A percentile compares a stretch with the other conserved stretches of the same genome.
Conservation (phyloP, 1,140 invertebrate species). For the Adoxophyes honmai region DNA sequence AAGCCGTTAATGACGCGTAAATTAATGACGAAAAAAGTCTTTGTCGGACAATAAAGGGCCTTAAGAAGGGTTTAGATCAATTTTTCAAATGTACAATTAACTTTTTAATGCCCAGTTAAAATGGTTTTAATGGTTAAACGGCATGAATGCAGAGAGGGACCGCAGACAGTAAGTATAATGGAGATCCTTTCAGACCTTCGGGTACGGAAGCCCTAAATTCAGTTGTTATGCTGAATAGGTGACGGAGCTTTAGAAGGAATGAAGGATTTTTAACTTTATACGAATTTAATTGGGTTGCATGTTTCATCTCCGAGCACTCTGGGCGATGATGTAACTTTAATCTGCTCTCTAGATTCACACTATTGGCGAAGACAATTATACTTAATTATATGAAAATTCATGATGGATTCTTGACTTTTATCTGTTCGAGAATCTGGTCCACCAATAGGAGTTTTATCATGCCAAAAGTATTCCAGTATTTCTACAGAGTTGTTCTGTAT, state of each 20-base stretch:
- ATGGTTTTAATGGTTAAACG: conserved; percentile 13
- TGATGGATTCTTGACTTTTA: too few species aligned
- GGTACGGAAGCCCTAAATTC: conserved; percentile 9
- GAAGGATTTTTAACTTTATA: background rate
- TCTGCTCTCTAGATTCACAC: too few species aligned
- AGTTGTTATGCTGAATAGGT: conserved; percentile 9
- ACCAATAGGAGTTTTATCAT: too few species aligned
- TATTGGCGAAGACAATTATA: too few species aligned
- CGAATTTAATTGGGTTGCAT: too few species aligned
- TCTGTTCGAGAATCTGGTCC: too few species aligned
- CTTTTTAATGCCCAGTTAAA: conserved; percentile 5
- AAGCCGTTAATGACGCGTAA: too few species aligned
- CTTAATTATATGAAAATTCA: too few species aligned
- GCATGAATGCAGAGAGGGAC: background rate
- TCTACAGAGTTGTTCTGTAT: too few species aligned
- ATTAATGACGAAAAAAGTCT: background rate
- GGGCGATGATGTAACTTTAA: too few species aligned
- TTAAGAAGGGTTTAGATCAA: background rate
- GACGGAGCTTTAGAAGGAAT: background rate
- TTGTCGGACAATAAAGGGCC: background rate
- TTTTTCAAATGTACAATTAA: conserved; percentile 1
- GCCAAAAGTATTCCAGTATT: too few species aligned
- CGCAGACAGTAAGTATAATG: background rate
- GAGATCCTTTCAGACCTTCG: conserved; percentile 6
- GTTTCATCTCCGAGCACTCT: too few species aligned